A percentile compares a stretch with the other conserved stretches of the same genome.
phyloP scores from a whole-genome alignment of 2,888 invertebrate genomes.

The Leptinotarsa haldemani region DNA sequence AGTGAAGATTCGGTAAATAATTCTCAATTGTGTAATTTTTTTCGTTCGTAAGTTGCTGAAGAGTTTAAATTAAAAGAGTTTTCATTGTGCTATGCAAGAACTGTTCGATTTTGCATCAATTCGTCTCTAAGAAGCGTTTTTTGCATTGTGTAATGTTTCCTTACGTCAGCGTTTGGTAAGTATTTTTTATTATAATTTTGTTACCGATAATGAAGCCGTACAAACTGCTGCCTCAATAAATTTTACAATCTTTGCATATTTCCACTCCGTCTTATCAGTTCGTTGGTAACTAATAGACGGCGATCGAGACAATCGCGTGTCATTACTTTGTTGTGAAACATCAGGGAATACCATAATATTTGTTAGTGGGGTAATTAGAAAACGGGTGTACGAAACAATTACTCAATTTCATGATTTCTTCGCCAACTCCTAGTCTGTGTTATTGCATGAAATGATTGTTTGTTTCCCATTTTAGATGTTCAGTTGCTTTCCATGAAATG shows the following conservation, averaged over 20 bases:
- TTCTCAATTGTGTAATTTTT: not conserved
- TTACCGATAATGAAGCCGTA: conserved; percentile 24
- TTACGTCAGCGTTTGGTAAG: conserved; percentile 50
- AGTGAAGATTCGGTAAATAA: conserved; percentile 17
- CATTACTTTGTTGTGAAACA: conserved; percentile 12
- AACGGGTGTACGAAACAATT: conserved; percentile 31
- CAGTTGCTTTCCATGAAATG: conserved; percentile 41
- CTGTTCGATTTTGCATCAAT: not conserved
- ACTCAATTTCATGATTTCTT: conserved; percentile 25
- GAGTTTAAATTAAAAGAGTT: not conserved
- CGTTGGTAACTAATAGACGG: not conserved
- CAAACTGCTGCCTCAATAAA: conserved; percentile 25
- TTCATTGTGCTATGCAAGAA: not conserved
- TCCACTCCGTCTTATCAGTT: not conserved
- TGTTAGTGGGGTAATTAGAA: conserved; percentile 33
- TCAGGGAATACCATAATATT: conserved; percentile 24
- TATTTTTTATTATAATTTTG: conserved; percentile 37
- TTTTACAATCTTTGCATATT: conserved; percentile 18
- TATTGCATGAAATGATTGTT: conserved; percentile 15
- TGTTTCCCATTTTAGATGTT: conserved; percentile 30
- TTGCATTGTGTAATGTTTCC: conserved; percentile 46
- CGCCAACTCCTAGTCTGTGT: conserved; percentile 2
- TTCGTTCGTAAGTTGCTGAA: conserved; percentile 2
- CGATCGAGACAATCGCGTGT: not conserved
- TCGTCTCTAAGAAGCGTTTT: conserved; percentile 15